These are phyloP conservation scores for Mythimna pallens DNA, from an alignment of 2,888 invertebrate species.

Conservation along the genomic window DNA sequence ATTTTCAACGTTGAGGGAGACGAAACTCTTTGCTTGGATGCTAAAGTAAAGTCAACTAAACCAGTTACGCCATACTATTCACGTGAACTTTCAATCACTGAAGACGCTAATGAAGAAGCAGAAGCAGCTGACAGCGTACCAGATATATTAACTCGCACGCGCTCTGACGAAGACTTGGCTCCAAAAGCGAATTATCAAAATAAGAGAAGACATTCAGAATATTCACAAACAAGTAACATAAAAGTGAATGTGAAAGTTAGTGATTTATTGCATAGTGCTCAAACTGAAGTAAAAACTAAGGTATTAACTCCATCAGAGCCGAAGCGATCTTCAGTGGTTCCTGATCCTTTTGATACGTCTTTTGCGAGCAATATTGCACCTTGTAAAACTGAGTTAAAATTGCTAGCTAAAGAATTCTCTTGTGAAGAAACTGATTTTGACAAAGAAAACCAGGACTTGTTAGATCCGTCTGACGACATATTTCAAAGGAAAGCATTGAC, in stretches of 20 bases:
- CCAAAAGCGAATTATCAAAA: slow-evolving; percentile 83
- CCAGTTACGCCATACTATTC: slow-evolving; percentile 96
- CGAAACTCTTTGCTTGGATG: slow-evolving; percentile 87
- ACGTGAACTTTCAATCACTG: slow-evolving; percentile 91
- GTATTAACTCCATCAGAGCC: slow-evolving; percentile 91
- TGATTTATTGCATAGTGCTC: slow-evolving; percentile 81
- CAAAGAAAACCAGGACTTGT: slow-evolving; percentile 83
- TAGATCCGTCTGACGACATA: slow-evolving; percentile 88
- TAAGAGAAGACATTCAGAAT: slow-evolving; percentile 90
- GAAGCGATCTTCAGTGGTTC: slow-evolving; percentile 80
- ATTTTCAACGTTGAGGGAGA: slow-evolving; percentile 88
- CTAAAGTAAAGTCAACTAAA: slow-evolving; percentile 92
- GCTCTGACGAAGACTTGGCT: slow-evolving; percentile 92
- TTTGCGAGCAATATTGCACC: slow-evolving; percentile 94
- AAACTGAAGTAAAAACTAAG: slow-evolving; percentile 88
- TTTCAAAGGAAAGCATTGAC: slow-evolving; percentile 94
- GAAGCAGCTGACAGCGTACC: slow-evolving; percentile 93
- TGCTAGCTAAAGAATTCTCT: slow-evolving; percentile 94
- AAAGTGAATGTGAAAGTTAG: slow-evolving; percentile 75
- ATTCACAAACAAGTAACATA: slow-evolving; percentile 73
- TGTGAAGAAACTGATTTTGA: slow-evolving; percentile 82
- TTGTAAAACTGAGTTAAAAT: slow-evolving; percentile 94
- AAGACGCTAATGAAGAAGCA: slow-evolving; percentile 86
- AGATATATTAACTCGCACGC: slow-evolving; percentile 88
- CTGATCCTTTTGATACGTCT: slow-evolving; percentile 97